A percentile compares a stretch with the other conserved stretches of the same genome.
These are phyloP conservation scores for Portunus trituberculatus DNA, from an alignment of 1,140 invertebrate genomes.

Conservation along the genomic window DNA sequence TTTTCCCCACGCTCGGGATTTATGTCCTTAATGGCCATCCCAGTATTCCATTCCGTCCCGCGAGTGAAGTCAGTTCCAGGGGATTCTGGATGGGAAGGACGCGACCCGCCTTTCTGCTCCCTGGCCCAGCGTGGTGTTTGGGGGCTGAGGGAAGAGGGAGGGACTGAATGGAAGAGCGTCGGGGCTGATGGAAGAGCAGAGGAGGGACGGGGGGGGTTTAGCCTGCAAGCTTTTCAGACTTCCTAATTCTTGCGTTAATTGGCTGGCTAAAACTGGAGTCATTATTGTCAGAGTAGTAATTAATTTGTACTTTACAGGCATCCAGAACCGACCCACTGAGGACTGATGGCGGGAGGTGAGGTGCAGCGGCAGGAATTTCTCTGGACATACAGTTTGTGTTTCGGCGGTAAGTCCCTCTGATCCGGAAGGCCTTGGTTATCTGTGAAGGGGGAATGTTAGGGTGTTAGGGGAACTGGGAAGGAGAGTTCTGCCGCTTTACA, in stretches of 20 bases:
- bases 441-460: not conserved
- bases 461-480: not conserved
- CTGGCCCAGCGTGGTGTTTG: not conserved
- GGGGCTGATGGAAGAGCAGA: not conserved
- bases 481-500: not conserved
- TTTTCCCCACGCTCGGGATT: not conserved
- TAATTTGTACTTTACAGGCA: constrained; percentile 14
- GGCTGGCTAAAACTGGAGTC: not conserved
- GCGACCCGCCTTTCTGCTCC: not conserved
- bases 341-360: not conserved
- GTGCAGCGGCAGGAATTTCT: not conserved
- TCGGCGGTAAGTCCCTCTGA: not conserved
- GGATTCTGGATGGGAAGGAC: not conserved
- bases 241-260: constrained; percentile 4
- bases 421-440: not conserved
- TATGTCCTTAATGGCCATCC: not conserved
- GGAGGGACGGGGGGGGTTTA: not conserved
- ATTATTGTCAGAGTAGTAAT: constrained; percentile 2
- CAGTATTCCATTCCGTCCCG: constrained; percentile 7
- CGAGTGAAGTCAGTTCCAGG: not conserved
- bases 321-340: not conserved
- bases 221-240: not conserved
- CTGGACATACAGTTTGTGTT: not conserved
- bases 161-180: not conserved
- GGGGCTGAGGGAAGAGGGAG: not conserved